Conservation (phyloP, 2,888 invertebrate genomes). For the Lasiommata megera region DNA sequence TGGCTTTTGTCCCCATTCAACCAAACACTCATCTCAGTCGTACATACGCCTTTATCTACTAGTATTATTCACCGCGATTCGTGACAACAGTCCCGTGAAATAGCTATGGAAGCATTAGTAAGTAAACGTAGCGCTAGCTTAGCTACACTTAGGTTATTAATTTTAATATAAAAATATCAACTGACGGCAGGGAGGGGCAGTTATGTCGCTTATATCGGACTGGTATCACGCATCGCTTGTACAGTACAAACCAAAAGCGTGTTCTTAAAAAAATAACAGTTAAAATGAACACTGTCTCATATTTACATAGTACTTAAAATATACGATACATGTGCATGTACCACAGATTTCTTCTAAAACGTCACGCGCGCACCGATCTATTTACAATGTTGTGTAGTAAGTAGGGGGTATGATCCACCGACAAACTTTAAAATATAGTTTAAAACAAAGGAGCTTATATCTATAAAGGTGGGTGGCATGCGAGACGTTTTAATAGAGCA, state of each 20-base stretch:
- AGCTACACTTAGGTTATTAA: constrained; percentile 35
- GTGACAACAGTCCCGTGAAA: constrained; percentile 13
- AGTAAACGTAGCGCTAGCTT: too few relatives aligned
- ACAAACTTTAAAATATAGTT: constrained; percentile 27
- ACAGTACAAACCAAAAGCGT: constrained; percentile 45
- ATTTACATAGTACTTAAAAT: constrained; percentile 70
- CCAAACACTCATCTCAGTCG: constrained; percentile 35
- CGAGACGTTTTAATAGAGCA: constrained; percentile 40
- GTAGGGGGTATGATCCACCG: constrained; percentile 26
- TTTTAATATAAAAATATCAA: constrained; percentile 42
- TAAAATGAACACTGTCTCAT: constrained; percentile 72
- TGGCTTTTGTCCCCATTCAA: constrained; percentile 61
- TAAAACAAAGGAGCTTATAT: constrained; percentile 41
- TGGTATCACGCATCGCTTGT: constrained; percentile 50
- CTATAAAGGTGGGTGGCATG: constrained; percentile 25
- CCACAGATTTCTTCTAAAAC: constrained; percentile 40
- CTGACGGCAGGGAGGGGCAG: constrained; percentile 25
- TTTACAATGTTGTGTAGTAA: constrained; percentile 52
- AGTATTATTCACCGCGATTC: constrained; percentile 15
- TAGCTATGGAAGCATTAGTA: constrained; percentile 3
- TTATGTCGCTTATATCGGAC: constrained; percentile 9
- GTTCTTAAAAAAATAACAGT: constrained; percentile 74
- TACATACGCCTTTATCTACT: constrained; percentile 4
- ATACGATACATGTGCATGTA: constrained; percentile 56
- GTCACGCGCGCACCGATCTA: constrained; percentile 41